Percentiles rank a stretch among this genome's conserved stretches.
Conservation (phyloP, 2,888 invertebrate species). For the Griposia aprilina region DNA sequence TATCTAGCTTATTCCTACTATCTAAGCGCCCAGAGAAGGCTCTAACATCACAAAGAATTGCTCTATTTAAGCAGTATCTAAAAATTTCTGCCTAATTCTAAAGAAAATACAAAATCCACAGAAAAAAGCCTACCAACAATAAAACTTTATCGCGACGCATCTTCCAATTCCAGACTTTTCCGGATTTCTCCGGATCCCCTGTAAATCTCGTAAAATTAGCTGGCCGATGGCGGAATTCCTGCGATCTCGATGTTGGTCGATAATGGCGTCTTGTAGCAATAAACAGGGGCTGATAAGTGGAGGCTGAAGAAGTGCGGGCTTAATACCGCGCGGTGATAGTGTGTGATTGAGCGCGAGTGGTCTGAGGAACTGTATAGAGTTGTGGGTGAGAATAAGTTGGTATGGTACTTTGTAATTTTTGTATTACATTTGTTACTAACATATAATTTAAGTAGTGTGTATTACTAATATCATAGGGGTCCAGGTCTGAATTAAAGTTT, state of each 20-base stretch:
- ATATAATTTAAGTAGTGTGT: too few relatives aligned
- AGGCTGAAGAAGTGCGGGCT: slow-evolving; percentile 60
- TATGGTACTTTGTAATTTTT: background rate
- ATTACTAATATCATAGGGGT: too few relatives aligned
- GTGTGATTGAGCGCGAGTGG: slow-evolving; percentile 36
- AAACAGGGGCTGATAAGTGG: slow-evolving; percentile 75
- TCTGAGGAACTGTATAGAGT: slow-evolving; percentile 41
- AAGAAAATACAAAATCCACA: slow-evolving; percentile 33
- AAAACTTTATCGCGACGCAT: slow-evolving; percentile 62
- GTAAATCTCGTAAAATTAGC: slow-evolving; percentile 68
- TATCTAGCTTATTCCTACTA: background rate
- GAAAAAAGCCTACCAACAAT: slow-evolving; percentile 44
- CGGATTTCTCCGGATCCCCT: slow-evolving; percentile 45
- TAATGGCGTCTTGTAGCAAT: slow-evolving; percentile 79
- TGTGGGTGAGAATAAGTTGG: background rate
- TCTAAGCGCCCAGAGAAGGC: background rate
- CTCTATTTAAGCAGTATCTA: background rate
- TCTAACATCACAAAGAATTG: background rate
- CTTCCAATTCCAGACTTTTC: slow-evolving; percentile 24
- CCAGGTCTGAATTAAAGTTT: too few relatives aligned
- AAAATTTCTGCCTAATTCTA: background rate
- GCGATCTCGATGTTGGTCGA: slow-evolving; percentile 69
- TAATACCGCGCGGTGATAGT: slow-evolving; percentile 59
- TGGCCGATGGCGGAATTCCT: slow-evolving; percentile 41
- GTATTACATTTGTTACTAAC: too few relatives aligned